Conservation (phyloP, 2,797 vertebrate species). For the Meriones psammophilus region DNA sequence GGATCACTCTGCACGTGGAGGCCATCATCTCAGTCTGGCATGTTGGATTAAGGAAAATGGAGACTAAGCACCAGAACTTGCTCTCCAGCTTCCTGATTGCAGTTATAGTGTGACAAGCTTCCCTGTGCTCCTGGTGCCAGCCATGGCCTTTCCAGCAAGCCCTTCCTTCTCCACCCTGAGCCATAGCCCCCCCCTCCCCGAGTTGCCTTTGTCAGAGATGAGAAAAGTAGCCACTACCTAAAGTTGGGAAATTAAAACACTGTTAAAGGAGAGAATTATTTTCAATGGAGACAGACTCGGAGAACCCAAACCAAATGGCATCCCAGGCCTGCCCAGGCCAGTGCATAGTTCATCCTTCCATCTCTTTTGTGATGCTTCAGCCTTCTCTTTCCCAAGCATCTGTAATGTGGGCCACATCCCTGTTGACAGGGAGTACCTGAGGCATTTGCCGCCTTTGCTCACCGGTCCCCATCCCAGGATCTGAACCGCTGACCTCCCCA, state of each 20-base stretch:
- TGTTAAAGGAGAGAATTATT: not conserved
- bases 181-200: accelerated
- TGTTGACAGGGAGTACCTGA: not conserved
- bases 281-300: not conserved
- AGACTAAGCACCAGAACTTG: not conserved
- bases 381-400: not conserved
- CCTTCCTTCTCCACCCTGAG: not conserved
- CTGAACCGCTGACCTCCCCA: constrained; percentile 71
- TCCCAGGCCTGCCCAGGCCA: no score
- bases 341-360: not conserved
- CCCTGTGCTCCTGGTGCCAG: not conserved
- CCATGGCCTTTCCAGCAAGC: not conserved
- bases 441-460: not conserved
- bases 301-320: not conserved
- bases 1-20: not conserved
- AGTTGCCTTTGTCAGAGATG: not conserved
- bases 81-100: not conserved
- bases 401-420: not conserved
- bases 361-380: not conserved
- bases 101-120: no score
- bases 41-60: no score
- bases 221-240: not conserved
- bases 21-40: not conserved
- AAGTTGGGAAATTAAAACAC: not conserved
- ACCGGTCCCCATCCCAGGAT: not conserved